Evolutionary conservation across 2,888 invertebrate species (phyloP).

Genomic region (Pantelozetes paolii): DNA sequence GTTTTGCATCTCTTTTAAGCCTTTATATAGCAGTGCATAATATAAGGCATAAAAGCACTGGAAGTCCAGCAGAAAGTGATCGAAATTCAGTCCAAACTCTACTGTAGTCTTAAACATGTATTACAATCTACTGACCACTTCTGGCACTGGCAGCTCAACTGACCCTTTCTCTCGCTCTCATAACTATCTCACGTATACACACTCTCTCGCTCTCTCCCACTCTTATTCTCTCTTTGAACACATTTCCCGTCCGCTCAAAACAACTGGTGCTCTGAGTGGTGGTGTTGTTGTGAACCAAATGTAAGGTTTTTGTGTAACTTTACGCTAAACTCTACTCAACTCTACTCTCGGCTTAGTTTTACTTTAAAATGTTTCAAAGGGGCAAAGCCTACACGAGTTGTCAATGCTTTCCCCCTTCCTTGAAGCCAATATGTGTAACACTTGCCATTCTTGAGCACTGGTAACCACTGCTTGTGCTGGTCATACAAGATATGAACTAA

Average conservation of each 20-base stretch:
- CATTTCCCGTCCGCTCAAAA: not conserved
- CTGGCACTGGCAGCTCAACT: slow-evolving; percentile 12
- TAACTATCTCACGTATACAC: not conserved
- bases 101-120: not conserved
- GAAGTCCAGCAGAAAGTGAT: not conserved
- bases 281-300: not conserved
- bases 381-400: too few species aligned
- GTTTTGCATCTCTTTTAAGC: slow-evolving; percentile 14
- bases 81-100: not conserved
- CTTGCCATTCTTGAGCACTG: not conserved
- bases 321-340: not conserved
- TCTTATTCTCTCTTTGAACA: not conserved
- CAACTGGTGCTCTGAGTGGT: not conserved
- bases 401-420: too few species aligned
- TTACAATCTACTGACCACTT: slow-evolving; percentile 26
- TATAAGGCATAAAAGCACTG: not conserved
- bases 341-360: too few species aligned
- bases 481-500: not conserved
- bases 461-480: not conserved
- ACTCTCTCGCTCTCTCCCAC: slow-evolving; percentile 6
- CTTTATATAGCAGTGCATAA: not conserved
- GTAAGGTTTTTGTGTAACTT: not conserved
- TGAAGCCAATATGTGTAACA: not conserved
- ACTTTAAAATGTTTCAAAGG: too few species aligned
- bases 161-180: slow-evolving; percentile 9